These are phyloP conservation scores for Aotus griseimembra DNA, from an alignment of 2,797 vertebrate genomes.

Conservation along the genomic window DNA sequence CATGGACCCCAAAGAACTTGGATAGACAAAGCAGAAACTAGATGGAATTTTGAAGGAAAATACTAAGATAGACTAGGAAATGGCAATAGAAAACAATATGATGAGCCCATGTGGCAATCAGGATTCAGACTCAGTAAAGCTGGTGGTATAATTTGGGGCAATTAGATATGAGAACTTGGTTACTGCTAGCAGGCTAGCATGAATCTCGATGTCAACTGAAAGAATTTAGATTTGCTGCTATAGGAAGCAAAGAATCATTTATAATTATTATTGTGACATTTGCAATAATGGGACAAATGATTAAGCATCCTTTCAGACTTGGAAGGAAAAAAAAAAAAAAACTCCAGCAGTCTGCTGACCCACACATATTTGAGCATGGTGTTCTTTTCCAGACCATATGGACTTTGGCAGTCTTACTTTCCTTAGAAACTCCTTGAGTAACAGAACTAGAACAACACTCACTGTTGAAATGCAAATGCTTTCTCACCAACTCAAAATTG, in stretches of 20 bases:
- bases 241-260: conserved; percentile 44
- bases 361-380: conserved; percentile 40
- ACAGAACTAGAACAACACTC: conserved; percentile 67
- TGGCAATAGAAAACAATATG: neutral
- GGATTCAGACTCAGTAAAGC: neutral
- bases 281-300: conserved; percentile 69
- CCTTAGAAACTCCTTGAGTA: conserved; percentile 73
- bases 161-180: neutral
- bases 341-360: conserved; percentile 52
- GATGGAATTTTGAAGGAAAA: neutral
- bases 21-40: neutral
- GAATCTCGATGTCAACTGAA: conserved; percentile 1
- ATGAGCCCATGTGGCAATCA: neutral
- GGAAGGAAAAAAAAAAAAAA: neutral
- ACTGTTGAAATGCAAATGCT: conserved; percentile 75
- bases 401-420: conserved; percentile 56
- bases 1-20: neutral
- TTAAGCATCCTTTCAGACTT: conserved; percentile 61
- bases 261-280: conserved; percentile 67
- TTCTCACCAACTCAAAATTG: conserved; percentile 73
- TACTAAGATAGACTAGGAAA: neutral
- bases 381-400: conserved; percentile 72
- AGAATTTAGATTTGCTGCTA: conserved; percentile 46
- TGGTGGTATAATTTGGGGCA: neutral
- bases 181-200: neutral